Evolutionary conservation across 1,140 invertebrate genomes (phyloP).

Genomic region (Rhagoletis zephyria): DNA sequence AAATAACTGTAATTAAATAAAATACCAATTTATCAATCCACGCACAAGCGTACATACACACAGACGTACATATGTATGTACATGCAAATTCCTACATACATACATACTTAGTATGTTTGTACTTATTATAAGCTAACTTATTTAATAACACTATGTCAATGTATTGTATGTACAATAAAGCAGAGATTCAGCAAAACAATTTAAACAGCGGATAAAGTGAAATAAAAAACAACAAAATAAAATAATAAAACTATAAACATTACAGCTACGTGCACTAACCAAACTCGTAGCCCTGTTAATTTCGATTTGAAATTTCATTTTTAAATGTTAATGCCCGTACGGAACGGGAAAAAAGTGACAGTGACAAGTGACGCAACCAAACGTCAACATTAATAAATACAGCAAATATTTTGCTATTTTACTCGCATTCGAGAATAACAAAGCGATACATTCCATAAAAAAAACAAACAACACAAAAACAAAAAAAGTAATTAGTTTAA

Average conservation of each 20-base stretch:
- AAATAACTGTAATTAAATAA: slow-evolving; percentile 4
- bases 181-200: neutral
- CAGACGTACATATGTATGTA: neutral
- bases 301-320: slow-evolving; percentile 12
- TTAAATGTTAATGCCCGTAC: neutral
- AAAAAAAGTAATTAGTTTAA: slow-evolving; percentile 15
- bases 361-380: slow-evolving; percentile 34
- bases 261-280: neutral
- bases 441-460: slow-evolving; percentile 14
- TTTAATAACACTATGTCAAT: neutral
- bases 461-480: slow-evolving; percentile 9
- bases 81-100: neutral
- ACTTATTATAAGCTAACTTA: neutral
- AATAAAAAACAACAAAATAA: no score
- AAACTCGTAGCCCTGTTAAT: neutral
- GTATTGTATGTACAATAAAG: neutral
- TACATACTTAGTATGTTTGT: neutral
- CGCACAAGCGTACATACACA: neutral
- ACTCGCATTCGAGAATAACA: slow-evolving; percentile 16
- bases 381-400: slow-evolving; percentile 40
- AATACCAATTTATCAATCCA: slow-evolving; percentile 18
- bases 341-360: slow-evolving; percentile 19
- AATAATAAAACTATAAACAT: neutral
- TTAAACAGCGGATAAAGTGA: neutral
- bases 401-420: slow-evolving; percentile 3